Evolutionary conservation across 2,888 invertebrate species (phyloP), one percentile per base, ranked within the genome.

Genomic region (Chloroclysta siterata): DNA sequence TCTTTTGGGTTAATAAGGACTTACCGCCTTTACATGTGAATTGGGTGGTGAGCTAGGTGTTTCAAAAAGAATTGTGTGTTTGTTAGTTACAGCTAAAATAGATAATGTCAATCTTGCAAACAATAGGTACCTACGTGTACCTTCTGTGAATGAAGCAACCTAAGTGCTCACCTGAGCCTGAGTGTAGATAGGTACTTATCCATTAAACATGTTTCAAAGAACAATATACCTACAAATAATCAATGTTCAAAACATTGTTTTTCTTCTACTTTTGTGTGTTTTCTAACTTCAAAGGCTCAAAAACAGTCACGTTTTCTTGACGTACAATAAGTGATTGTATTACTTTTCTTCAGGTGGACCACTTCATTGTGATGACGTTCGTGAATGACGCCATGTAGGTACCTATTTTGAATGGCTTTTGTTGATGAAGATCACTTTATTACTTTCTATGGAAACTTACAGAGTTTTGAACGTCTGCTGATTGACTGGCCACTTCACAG

Each of bases 401-500:
- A 36, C 5, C 42, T 22, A 22, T 44, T n/a, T 11, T 51, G 46
- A 56, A 39, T 48, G 48, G 39, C 39, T 48, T 56, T 56, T 48
- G 39, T 39, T 33, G n/a, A 17, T 13, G 36, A 11, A 11, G 1
- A 11, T 39, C 36, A 7, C n/a, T n/a, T 52, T 28, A 48, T 39
- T 56, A 46, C 33, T 15, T 13, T 22, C 10, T 41, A 13, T 54
- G 29, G 39, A 14, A 36, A 47, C 73, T 72, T 75, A 88, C 87
- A 47, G 75, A 72, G 41, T 72, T 78, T 13, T 66, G 72, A 14
- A 77, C 62, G 0, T 72, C 64, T 0, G 82, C 78, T 29, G 83
- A 83, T 2, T 76, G 73, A 66, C 87, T 85, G 14, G 88, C 89
- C 0, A 90, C 89, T 68, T 87, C 78, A 53, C 90, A 90, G 71